Evolutionary conservation across 1,140 invertebrate species (phyloP), one percentile per base, ranked within the genome.

Genomic region (Drosophila rhopaloa): DNA sequence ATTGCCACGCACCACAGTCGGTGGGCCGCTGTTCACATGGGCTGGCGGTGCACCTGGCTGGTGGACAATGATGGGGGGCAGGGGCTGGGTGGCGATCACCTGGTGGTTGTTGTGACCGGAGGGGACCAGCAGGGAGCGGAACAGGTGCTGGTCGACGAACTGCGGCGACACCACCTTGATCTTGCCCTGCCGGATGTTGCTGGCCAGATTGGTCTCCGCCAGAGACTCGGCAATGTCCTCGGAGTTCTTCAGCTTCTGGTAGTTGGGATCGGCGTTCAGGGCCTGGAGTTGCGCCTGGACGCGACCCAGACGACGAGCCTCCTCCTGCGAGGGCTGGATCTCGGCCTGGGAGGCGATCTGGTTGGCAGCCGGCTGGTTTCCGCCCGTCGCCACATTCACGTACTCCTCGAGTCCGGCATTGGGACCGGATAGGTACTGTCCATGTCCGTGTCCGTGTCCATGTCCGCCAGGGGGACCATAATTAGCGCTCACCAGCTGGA

Each of bases 161-260:
- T 91, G 91, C 24, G 90, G 90, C 24, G 90, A 84, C 37, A 91
- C 90, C 58, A 91, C 84, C 70, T 86, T 91, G 62, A 91, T 89
- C 53, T 89, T 89, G 72, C 90, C 90, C 61, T 91, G 90, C 40
- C 90, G 90, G n/a, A 91, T 91, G 68, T 85, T 89, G 70, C 86
- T 79, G 53, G 90, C 90, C 81, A 91, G 53, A 40, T 76, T 90
- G 51, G 60, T 77, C 68, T 90, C 76, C 35, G 90, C 90, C 29
- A 91, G 74, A 0, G 90, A 80, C 27, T 91, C 90, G 72, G 90
- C 90, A 56, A 91, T 91, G 29, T 91, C 81, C 73, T 91, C 90
- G 27, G 90, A 91, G 72, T 91, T 90, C 66, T 85, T 85, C 72
- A 90, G 72, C 68, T 90, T 91, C 56, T 90, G 77, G 48, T 91